These are phyloP conservation scores for Argyrosomus japonicus DNA, from an alignment of 2,113 vertebrate species.

Conservation along the genomic window DNA sequence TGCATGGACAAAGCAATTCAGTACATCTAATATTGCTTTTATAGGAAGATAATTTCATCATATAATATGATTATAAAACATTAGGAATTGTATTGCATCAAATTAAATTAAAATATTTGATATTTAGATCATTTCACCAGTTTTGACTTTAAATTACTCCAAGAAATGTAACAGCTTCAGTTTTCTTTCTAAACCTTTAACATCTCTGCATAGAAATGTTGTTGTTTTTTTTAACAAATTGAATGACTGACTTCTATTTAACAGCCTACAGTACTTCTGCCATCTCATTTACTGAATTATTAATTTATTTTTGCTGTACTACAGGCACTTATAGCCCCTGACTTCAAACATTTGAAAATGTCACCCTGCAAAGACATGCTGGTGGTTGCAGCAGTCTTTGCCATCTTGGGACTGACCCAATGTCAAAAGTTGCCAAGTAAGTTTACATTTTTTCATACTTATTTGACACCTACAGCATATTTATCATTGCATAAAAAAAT, in stretches of 20 bases:
- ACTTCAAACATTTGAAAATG: constrained; percentile 65
- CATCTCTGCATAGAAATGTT: not conserved
- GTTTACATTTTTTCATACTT: constrained; percentile 39
- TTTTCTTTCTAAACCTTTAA: not conserved
- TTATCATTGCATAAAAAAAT: not conserved
- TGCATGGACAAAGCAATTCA: not conserved
- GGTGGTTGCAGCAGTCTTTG: constrained; percentile 72
- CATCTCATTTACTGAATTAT: not conserved
- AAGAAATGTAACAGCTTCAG: not conserved
- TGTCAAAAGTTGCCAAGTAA: constrained; percentile 83
- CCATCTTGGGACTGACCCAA: constrained; percentile 64
- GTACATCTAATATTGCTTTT: not conserved
- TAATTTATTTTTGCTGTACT: constrained; percentile 41
- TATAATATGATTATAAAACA: not conserved
- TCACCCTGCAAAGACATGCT: constrained; percentile 67
- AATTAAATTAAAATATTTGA: not conserved
- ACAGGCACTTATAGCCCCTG: constrained; percentile 71
- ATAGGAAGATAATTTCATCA: not conserved
- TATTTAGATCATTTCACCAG: not conserved
- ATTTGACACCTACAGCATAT: not conserved
- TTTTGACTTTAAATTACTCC: not conserved
- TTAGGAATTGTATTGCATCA: not conserved
- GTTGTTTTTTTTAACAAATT: not conserved
- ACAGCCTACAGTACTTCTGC: not conserved
- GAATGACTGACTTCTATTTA: not conserved